These are phyloP conservation scores for Ichneumoninae sp. DNA, from an alignment of 2,888 invertebrate species.

Conservation along the genomic window DNA sequence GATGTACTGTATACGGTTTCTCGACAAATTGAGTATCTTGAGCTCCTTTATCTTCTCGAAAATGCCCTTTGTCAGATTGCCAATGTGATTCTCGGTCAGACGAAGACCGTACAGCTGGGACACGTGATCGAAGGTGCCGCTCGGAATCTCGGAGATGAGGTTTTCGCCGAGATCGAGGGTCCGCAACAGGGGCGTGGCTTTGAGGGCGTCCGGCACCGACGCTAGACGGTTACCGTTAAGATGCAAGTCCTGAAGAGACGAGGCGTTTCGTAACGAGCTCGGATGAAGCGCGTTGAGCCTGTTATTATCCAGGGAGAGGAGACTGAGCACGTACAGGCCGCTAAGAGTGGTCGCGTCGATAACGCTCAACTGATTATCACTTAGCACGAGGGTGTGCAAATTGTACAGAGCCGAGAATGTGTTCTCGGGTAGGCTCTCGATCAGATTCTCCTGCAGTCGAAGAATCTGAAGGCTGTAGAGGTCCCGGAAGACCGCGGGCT, in stretches of 20 bases:
- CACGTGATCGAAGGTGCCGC: conserved; percentile 92
- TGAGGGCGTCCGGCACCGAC: conserved; percentile 90
- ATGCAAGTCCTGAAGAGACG: conserved; percentile 92
- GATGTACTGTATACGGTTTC: conserved; percentile 92
- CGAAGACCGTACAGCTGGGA: conserved; percentile 92
- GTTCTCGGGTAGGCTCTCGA: conserved; percentile 91
- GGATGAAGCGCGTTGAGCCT: conserved; percentile 90
- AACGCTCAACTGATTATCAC: conserved; percentile 91
- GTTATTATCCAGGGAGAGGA: conserved; percentile 93
- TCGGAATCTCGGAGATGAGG: conserved; percentile 91
- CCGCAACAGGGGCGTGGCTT: conserved; percentile 90
- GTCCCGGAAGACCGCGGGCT: conserved; percentile 91
- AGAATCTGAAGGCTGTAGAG: conserved; percentile 92
- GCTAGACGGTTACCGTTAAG: conserved; percentile 92
- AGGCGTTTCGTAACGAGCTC: conserved; percentile 91
- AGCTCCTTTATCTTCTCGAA: conserved; percentile 92
- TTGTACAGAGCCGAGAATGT: conserved; percentile 91
- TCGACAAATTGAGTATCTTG: conserved; percentile 92
- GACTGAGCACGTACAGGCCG: conserved; percentile 90
- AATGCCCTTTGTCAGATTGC: conserved; percentile 91
- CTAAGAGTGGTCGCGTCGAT: conserved; percentile 91
- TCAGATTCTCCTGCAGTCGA: conserved; percentile 91
- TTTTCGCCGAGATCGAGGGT: conserved; percentile 94
- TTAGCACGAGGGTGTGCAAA: conserved; percentile 92
- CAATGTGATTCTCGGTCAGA: conserved; percentile 93